Conservation (phyloP, 2,113 vertebrate species). For the Hippoglossus stenolepis region DNA sequence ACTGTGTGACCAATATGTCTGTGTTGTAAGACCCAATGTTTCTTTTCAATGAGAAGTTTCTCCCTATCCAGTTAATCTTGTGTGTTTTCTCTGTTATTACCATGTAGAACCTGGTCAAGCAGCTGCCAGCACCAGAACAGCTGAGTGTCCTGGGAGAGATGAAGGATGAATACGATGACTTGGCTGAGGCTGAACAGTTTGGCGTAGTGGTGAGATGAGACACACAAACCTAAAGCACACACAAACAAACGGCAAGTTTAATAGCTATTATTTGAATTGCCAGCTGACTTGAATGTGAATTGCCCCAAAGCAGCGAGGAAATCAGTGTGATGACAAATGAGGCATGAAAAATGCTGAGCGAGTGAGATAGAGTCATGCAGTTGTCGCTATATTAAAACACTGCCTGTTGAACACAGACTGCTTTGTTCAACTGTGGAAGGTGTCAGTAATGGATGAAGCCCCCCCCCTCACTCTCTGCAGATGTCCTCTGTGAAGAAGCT, state of each 20-base stretch:
- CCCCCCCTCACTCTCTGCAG: conserved; percentile 70
- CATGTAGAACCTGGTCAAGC: conserved; percentile 87
- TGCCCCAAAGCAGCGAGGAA: conserved; percentile 9
- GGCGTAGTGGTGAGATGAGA: conserved; percentile 86
- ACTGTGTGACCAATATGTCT: too few species aligned
- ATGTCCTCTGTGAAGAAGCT: conserved; percentile 88
- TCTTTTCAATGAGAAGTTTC: neutral
- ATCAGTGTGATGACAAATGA: conserved; percentile 17
- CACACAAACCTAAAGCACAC: neutral
- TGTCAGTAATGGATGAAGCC: conserved; percentile 26
- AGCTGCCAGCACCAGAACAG: conserved; percentile 84
- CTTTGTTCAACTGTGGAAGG: conserved; percentile 54
- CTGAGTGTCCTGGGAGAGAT: conserved; percentile 82
- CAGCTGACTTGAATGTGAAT: conserved; percentile 35
- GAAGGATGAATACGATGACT: conserved; percentile 89
- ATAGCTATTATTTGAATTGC: neutral
- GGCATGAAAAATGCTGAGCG: neutral
- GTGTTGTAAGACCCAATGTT: too few species aligned
- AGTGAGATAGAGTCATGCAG: neutral
- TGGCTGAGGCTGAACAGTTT: conserved; percentile 89
- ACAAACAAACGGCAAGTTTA: neutral
- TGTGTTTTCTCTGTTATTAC: conserved; percentile 28
- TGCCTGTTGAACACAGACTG: conserved; percentile 34
- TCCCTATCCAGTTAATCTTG: neutral
- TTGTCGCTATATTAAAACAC: conserved; percentile 10